These are phyloP conservation scores for Equus przewalskii DNA, from an alignment of 2,113 vertebrate genomes.

Conservation along the genomic window DNA sequence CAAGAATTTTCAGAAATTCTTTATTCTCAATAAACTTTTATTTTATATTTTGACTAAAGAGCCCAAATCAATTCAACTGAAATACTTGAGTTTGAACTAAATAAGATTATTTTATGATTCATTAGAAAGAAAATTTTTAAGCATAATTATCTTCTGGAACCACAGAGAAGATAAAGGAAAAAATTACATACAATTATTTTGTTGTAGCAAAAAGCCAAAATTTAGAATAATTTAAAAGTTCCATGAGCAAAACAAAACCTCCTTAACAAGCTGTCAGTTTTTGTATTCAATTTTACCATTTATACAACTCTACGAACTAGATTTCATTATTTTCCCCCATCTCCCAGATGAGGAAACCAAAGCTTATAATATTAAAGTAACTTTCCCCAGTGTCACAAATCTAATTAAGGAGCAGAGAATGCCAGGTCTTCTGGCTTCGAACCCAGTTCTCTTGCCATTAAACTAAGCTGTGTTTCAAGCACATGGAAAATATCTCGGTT, in stretches of 20 bases:
- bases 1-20: constrained; percentile 50
- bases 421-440: constrained; percentile 45
- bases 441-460: constrained; percentile 20
- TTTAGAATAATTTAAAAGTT: constrained; percentile 15
- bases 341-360: constrained; percentile 65
- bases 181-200: constrained; percentile 9
- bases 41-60: constrained; percentile 44
- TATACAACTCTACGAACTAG: background rate
- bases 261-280: background rate
- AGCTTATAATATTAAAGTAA: constrained; percentile 3
- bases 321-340: constrained; percentile 27
- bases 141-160: constrained; percentile 46
- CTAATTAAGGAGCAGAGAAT: background rate
- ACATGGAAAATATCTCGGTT: constrained; percentile 4
- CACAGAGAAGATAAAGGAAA: constrained; percentile 32
- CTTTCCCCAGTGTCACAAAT: constrained; percentile 5
- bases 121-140: background rate
- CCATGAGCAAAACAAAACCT: constrained; percentile 27
- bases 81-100: constrained; percentile 24
- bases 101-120: constrained; percentile 41
- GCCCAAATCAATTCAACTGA: constrained; percentile 12
- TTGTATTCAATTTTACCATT: constrained; percentile 49
- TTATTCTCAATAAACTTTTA: constrained; percentile 54
- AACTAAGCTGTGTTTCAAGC: background rate
- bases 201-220: background rate